These are phyloP conservation scores for Clinocottus analis DNA, from an alignment of 2,113 vertebrate species.

Conservation along the genomic window DNA sequence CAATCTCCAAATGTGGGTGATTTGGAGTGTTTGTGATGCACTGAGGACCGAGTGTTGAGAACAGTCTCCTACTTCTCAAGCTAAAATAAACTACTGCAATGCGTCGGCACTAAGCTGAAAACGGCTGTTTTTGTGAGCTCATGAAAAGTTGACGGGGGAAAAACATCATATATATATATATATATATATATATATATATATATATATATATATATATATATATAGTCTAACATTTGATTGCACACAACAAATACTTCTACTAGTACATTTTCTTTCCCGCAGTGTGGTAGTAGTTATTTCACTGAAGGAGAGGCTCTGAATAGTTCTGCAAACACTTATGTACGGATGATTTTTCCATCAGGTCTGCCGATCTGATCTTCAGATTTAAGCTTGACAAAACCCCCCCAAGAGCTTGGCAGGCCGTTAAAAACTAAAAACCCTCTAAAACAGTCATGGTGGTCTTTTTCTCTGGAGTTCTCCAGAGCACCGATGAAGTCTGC, in stretches of 20 bases:
- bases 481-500: not conserved
- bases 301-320: not conserved
- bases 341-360: not conserved
- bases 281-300: not conserved
- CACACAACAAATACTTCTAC: not conserved
- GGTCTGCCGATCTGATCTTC: not conserved
- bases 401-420: conserved; percentile 19
- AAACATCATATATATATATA: not conserved
- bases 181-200: too few species aligned
- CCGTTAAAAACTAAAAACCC: conserved; percentile 9
- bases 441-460: conserved; percentile 35
- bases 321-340: not conserved
- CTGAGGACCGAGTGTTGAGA: too few species aligned
- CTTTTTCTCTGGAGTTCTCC: conserved; percentile 23
- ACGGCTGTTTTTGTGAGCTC: too few species aligned
- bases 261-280: not conserved
- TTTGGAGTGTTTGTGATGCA: too few species aligned
- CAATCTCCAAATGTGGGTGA: too few species aligned
- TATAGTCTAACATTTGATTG: not conserved
- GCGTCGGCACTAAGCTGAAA: too few species aligned
- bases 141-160: too few species aligned
- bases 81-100: too few species aligned
- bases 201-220: too few species aligned
- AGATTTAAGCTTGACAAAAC: not conserved
- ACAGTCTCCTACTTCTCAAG: too few species aligned